Evolutionary conservation across 2,888 invertebrate species (phyloP), one percentile per base, ranked within the genome.

Genomic region (Thera britannica): DNA sequence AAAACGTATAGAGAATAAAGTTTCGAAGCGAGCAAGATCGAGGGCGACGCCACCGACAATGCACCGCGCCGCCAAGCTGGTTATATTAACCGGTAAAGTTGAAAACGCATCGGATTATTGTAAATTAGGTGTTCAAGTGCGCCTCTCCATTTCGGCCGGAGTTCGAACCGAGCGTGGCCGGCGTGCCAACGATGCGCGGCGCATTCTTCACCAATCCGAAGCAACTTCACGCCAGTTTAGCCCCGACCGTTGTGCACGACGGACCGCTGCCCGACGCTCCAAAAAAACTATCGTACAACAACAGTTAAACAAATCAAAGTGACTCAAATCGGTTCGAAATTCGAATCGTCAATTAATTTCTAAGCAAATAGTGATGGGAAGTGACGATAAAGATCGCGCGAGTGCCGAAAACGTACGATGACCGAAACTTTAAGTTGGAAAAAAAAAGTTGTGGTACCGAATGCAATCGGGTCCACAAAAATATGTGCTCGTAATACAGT

Each of bases 181-280:
- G 90, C 88, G 90, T 88, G 87, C 91, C 92, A 89, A 90, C 92
- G 88, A 90, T 93, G 93, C 93, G 93, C 92, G 81, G 90, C 92
- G 92, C 93, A 93, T 89, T 90, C 92, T 89, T 90, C 86, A 89
- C 91, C 90, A 89, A 89, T 89, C 89, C 86, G 63, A 83, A 81
- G 82, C 81, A 88, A 92, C 93, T 92, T 92, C 92, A 91, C 83
- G 88, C 82, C 90, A 93, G 93, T 93, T 90, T 86, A 87, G 86
- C 86, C 83, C 86, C 84, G 85, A 87, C 84, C 83, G 79, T 77
- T 84, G 81, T 68, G 68, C 77, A 81, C 77, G 89, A 77, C 80
- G 87, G 90, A 89, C 86, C 84, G 83, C 80, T 81, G 89, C 77
- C 82, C 86, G 83, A 78, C 84, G 83, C 72, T 77, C 78, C 73